Percentiles rank a stretch among this genome's conserved stretches.
These are phyloP conservation scores for Drosophila pegasa DNA, from an alignment of 2,888 invertebrate genomes.

Conservation along the genomic window DNA sequence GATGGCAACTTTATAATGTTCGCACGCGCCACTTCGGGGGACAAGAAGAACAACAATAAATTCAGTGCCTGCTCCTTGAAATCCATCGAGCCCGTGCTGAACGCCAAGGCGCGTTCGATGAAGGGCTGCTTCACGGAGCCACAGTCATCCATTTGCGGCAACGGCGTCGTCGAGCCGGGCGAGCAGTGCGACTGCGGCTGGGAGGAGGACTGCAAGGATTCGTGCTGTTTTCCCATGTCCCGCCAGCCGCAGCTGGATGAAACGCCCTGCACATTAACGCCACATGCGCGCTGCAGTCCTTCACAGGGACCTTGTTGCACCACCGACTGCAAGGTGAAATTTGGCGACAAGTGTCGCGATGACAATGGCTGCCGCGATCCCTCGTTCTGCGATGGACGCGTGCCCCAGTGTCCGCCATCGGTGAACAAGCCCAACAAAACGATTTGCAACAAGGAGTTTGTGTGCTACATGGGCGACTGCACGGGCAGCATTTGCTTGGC, in stretches of 20 bases:
- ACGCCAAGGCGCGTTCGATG: constrained; percentile 94
- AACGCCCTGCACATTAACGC: constrained; percentile 94
- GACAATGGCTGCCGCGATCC: constrained; percentile 97
- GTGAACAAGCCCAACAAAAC: constrained; percentile 97
- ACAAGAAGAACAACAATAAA: constrained; percentile 98
- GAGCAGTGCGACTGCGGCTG: constrained; percentile 99
- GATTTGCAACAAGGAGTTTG: constrained; percentile 98
- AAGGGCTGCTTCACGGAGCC: constrained; percentile 98
- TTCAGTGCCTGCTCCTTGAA: constrained; percentile 97
- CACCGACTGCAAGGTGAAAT: constrained; percentile 92
- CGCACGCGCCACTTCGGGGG: constrained; percentile 98
- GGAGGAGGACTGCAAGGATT: constrained; percentile 97
- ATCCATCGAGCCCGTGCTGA: constrained; percentile 96
- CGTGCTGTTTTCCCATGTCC: constrained; percentile 96
- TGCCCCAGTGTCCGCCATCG: constrained; percentile 96
- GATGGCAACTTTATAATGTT: constrained; percentile 99
- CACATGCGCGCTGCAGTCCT: constrained; percentile 85
- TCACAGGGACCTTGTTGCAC: constrained; percentile 97
- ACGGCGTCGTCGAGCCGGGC: constrained; percentile 97
- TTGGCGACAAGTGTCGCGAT: constrained; percentile 95
- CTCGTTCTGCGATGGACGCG: constrained; percentile 95
- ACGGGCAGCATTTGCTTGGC: constrained; percentile 99
- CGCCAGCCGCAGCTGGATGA: constrained; percentile 91
- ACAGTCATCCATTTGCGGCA: constrained; percentile 98
- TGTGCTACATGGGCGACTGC: constrained; percentile 98